phyloP scores from a whole-genome alignment of 2,797 vertebrate species.

The Tolypeutes matacus region DNA sequence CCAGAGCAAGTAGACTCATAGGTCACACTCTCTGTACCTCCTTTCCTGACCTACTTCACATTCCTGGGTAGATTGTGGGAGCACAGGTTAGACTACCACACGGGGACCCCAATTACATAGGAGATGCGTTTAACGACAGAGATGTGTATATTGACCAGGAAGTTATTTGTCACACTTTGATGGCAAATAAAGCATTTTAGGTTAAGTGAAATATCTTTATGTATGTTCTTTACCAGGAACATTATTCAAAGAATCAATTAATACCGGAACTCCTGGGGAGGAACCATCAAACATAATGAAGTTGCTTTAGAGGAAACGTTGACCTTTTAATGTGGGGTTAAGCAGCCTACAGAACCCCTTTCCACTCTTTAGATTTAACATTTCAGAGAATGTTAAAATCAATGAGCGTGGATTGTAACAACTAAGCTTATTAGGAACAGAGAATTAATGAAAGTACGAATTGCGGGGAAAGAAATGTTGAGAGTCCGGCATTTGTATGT shows the following conservation, averaged over 20 bases:
- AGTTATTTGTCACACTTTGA: background rate
- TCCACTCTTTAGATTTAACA: background rate
- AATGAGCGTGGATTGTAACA: background rate
- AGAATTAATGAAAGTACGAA: background rate
- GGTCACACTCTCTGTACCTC: no score
- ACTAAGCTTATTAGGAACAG: background rate
- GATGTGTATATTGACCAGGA: background rate
- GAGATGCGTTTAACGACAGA: background rate
- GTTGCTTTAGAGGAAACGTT: background rate
- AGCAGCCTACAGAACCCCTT: background rate
- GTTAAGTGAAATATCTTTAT: background rate
- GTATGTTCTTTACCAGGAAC: background rate
- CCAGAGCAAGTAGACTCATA: background rate
- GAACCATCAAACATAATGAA: background rate
- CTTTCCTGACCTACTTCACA: background rate
- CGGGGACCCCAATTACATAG: background rate
- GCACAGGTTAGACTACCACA: background rate
- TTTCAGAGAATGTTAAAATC: background rate
- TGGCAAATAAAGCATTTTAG: background rate
- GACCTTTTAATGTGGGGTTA: background rate
- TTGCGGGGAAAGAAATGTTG: background rate
- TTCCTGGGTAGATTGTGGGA: background rate
- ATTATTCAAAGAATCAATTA: background rate
- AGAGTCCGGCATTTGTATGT: background rate
- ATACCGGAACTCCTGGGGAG: background rate